phyloP scores from a whole-genome alignment of 2,797 vertebrate species.

The Rhincodon typus region DNA sequence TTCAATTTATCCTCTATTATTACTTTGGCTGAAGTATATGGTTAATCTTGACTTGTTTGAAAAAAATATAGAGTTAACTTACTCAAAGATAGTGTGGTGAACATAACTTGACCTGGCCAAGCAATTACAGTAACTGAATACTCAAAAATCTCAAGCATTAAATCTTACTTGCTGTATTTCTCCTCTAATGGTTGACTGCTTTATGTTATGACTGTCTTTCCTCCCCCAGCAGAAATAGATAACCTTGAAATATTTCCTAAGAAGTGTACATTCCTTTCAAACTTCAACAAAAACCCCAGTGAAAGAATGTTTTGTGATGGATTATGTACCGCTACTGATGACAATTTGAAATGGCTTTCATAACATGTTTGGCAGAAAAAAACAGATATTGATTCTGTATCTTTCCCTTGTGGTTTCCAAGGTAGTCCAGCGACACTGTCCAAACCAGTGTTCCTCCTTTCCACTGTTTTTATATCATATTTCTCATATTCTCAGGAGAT shows the following conservation, averaged over 20 bases:
- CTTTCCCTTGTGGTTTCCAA: background rate
- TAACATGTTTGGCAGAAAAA: background rate
- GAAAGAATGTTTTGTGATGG: background rate
- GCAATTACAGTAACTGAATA: background rate
- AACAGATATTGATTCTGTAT: background rate
- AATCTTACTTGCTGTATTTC: background rate
- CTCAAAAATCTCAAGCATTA: background rate
- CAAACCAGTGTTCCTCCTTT: background rate
- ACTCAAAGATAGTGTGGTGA: no score
- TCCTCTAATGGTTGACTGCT: background rate
- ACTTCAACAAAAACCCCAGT: background rate
- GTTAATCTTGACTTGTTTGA: no score
- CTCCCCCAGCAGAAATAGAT: background rate
- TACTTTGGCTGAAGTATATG: no score
- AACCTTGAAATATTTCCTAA: slow-evolving; percentile 13
- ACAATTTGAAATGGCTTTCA: background rate
- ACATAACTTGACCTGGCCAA: background rate
- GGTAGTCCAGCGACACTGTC: background rate
- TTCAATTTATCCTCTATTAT: no score
- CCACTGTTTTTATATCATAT: background rate
- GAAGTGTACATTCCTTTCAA: background rate
- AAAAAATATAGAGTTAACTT: no score
- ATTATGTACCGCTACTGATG: background rate
- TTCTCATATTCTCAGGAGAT: background rate
- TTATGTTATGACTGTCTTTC: background rate